These are phyloP conservation scores for Pitangus sulphuratus DNA, from an alignment of 2,797 vertebrate genomes.

Conservation along the genomic window DNA sequence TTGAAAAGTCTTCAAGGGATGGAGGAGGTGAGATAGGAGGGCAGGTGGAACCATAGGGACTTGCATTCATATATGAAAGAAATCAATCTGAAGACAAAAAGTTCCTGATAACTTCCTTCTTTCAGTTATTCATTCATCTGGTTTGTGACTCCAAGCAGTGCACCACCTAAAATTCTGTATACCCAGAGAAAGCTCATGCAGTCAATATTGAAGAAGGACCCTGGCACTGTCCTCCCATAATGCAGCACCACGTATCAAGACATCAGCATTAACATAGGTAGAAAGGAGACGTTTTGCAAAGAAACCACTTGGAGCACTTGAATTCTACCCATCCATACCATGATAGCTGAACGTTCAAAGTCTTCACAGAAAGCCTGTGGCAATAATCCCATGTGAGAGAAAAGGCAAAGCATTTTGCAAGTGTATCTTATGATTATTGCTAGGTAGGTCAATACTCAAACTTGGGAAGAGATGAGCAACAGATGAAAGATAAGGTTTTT, in stretches of 20 bases:
- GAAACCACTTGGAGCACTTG: neutral
- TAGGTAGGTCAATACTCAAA: neutral
- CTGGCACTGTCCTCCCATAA: neutral
- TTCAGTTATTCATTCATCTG: neutral
- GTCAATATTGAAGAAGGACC: neutral
- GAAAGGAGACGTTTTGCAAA: neutral
- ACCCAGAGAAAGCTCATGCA: neutral
- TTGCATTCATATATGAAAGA: neutral
- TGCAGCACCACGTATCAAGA: neutral
- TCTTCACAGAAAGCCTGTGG: neutral
- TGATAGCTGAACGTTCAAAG: neutral
- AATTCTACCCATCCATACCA: rapidly evolving
- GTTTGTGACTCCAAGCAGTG: neutral
- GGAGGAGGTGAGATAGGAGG: neutral
- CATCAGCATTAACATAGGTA: rapidly evolving
- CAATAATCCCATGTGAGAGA: neutral
- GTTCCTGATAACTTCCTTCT: neutral
- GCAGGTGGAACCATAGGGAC: neutral
- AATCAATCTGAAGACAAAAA: neutral
- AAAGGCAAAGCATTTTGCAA: neutral
- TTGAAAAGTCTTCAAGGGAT: neutral
- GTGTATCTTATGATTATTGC: neutral
- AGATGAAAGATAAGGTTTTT: rapidly evolving
- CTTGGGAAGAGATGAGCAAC: neutral
- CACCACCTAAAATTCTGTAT: neutral